These are phyloP conservation scores for Danionella dracula DNA, from an alignment of 2,797 vertebrate species.

Conservation along the genomic window DNA sequence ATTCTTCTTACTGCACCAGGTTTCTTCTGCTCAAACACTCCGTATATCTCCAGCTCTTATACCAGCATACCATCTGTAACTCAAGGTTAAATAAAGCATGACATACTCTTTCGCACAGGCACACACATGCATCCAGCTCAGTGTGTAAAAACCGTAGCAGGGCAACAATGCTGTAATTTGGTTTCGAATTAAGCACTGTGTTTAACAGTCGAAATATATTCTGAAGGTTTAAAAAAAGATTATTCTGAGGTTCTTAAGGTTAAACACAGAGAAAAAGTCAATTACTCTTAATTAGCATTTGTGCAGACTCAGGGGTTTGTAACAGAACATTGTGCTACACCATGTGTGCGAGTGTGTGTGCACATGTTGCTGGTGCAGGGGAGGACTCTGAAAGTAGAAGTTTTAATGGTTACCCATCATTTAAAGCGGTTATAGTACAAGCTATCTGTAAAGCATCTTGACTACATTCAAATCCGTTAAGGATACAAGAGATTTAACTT, in stretches of 20 bases:
- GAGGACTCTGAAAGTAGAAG: neutral
- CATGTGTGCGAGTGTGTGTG: neutral
- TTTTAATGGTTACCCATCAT: neutral
- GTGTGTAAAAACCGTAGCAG: neutral
- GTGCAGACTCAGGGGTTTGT: slow-evolving; percentile 9
- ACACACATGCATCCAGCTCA: neutral
- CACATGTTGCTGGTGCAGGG: neutral
- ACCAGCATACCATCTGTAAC: slow-evolving; percentile 5
- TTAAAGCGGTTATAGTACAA: too few species aligned
- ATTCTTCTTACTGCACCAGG: too few species aligned
- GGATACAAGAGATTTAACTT: too few species aligned
- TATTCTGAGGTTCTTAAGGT: neutral
- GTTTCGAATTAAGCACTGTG: neutral
- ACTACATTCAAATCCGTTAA: too few species aligned
- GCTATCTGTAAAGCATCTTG: too few species aligned
- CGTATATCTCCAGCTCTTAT: neutral
- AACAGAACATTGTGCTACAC: neutral
- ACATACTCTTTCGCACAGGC: neutral
- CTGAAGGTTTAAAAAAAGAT: too few species aligned
- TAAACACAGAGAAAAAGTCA: neutral
- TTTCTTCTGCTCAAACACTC: neutral
- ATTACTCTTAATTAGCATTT: slow-evolving; percentile 20
- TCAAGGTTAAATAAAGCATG: neutral
- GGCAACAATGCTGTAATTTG: too few species aligned
- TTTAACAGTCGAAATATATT: too few species aligned